Conservation (phyloP, 2,797 vertebrate genomes). For the Salmo trutta region DNA sequence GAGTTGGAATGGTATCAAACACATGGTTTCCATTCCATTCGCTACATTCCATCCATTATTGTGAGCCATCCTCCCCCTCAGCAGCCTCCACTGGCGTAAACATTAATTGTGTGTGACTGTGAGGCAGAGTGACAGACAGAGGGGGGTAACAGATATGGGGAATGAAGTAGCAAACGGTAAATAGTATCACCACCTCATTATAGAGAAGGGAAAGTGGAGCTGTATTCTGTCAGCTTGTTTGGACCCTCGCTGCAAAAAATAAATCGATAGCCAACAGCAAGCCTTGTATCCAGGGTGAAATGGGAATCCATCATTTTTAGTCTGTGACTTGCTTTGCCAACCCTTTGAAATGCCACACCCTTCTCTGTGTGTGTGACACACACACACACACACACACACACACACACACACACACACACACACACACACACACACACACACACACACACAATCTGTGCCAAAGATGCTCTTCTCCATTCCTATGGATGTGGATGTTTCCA, state of each 20-base stretch:
- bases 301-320: constrained; percentile 36
- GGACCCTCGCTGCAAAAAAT: constrained; percentile 40
- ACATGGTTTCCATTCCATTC: too few species aligned
- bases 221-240: constrained; percentile 35
- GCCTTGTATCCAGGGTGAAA: constrained; percentile 38
- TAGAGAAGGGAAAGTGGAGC: constrained; percentile 34
- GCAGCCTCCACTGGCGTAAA: neutral
- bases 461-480: neutral
- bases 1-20: too few species aligned
- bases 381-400: neutral
- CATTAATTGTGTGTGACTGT: neutral
- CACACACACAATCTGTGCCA: neutral
- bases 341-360: constrained; percentile 4
- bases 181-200: constrained; percentile 55
- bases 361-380: neutral
- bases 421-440: neutral
- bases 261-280: constrained; percentile 51
- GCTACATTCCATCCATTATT: too few species aligned
- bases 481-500: neutral
- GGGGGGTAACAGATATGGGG: constrained; percentile 29
- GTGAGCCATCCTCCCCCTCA: too few species aligned
- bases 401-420: neutral
- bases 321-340: neutral
- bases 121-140: constrained; percentile 3
- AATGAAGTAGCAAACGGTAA: constrained; percentile 15